Conservation (phyloP, 2,113 vertebrate species). For the Fukomys damarensis region DNA sequence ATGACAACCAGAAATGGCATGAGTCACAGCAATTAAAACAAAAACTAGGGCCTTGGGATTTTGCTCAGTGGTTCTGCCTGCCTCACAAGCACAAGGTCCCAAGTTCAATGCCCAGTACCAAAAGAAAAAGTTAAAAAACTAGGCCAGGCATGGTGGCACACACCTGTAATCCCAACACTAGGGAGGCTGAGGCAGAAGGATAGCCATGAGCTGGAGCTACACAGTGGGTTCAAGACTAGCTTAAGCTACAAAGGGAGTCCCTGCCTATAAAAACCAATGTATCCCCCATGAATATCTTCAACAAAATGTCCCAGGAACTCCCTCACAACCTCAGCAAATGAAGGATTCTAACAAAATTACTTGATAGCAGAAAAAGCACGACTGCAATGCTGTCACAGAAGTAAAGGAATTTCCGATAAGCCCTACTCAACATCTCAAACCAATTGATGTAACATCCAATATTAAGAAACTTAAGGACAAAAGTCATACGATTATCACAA, state of each 20-base stretch:
- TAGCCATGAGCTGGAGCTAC: neutral
- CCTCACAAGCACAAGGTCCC: too few relatives aligned
- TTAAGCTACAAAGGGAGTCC: neutral
- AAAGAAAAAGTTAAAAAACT: neutral
- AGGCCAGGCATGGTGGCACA: neutral
- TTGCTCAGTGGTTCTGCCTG: too few relatives aligned
- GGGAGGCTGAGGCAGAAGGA: neutral
- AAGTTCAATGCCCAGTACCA: too few relatives aligned
- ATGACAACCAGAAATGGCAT: neutral
- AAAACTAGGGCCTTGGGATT: neutral
- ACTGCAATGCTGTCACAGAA: neutral
- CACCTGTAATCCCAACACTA: neutral
- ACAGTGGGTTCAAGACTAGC: neutral
- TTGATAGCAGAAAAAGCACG: neutral
- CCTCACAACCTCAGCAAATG: neutral
- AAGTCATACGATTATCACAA: neutral
- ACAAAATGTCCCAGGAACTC: neutral
- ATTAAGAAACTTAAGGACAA: neutral
- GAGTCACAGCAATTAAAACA: neutral
- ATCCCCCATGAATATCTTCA: neutral
- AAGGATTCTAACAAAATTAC: neutral
- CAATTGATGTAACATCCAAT: neutral
- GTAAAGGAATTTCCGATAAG: neutral
- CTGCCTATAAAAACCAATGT: neutral
- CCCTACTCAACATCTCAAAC: neutral